Conservation (phyloP, 2,113 vertebrate genomes). For the Bolborhynchus lineola region DNA sequence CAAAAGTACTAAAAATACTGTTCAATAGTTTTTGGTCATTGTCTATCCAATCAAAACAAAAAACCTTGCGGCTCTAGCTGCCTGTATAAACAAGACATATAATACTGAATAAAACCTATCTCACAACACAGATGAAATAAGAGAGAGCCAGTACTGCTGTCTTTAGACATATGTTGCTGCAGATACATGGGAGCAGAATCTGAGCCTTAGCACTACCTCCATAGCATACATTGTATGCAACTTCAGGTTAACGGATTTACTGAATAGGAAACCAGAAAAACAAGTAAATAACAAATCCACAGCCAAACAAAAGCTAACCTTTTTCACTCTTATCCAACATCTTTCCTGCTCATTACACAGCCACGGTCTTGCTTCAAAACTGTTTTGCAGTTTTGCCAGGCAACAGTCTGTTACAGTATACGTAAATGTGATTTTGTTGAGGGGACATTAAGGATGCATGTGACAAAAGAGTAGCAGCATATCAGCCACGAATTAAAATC, state of each 20-base stretch:
- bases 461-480: constrained; percentile 20
- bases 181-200: neutral
- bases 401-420: neutral
- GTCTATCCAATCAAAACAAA: neutral
- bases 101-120: neutral
- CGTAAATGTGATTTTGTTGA: neutral
- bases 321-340: neutral
- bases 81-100: neutral
- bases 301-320: neutral
- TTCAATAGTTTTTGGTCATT: neutral
- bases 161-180: neutral
- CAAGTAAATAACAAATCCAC: neutral
- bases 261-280: neutral
- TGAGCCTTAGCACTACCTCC: neutral
- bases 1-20: neutral
- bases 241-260: neutral
- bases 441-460: neutral
- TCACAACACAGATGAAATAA: neutral
- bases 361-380: neutral
- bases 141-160: neutral
- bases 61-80: neutral
- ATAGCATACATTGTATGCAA: neutral
- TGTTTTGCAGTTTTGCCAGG: neutral
- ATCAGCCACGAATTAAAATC: constrained; percentile 71
- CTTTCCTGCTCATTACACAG: neutral